Evolutionary conservation across 2,797 vertebrate species (phyloP).

Genomic region (Halcyon badia): DNA sequence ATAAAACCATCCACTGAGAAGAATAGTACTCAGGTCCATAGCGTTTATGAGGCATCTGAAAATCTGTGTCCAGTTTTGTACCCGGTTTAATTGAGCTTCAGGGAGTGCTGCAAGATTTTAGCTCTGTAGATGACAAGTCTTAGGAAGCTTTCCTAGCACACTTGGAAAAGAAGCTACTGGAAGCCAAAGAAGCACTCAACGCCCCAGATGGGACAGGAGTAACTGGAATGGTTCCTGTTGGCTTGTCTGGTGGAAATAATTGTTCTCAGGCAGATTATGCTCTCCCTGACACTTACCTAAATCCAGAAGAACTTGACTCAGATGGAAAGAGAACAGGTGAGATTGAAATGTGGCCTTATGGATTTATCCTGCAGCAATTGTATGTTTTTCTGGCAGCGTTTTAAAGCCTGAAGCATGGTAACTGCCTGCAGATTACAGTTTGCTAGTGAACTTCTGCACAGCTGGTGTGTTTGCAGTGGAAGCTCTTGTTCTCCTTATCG

Average conservation of each 20-base stretch:
- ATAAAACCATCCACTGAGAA: not conserved
- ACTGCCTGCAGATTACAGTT: not conserved
- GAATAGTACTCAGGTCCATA: not conserved
- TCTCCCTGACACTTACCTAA: not conserved
- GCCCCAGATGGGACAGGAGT: not conserved
- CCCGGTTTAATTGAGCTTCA: not conserved
- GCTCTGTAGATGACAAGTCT: not conserved
- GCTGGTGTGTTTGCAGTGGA: not conserved
- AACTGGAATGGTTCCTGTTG: not conserved
- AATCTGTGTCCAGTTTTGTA: not conserved
- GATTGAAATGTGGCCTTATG: not conserved
- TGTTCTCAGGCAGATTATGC: not conserved
- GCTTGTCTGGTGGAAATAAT: not conserved
- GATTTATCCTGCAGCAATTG: not conserved
- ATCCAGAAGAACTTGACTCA: not conserved
- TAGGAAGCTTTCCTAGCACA: not conserved
- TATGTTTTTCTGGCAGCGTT: not conserved
- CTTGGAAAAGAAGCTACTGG: not conserved
- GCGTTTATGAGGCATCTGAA: not conserved
- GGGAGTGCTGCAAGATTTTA: not conserved
- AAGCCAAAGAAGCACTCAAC: not conserved
- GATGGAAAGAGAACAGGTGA: not conserved
- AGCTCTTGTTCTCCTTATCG: not conserved
- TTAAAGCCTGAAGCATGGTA: not conserved
- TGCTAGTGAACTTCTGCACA: not conserved